Base-by-base conservation (phyloP, 1,140 invertebrate genomes). In the Trypoxylus dichotomus region DNA sequence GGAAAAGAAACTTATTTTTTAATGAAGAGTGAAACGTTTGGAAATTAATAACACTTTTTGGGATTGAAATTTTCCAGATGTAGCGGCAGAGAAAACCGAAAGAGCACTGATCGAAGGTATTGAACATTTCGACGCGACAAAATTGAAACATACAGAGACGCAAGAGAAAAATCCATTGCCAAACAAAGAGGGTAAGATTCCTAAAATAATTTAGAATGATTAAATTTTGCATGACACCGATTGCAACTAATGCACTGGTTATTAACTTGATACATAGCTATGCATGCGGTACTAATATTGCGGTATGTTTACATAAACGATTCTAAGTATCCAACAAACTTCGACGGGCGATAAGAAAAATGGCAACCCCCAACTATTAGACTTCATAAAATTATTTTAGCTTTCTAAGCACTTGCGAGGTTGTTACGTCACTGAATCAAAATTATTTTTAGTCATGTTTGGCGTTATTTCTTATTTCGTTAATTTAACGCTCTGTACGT, bases 131-230 rank as follows among this genome's bases (percentile, higher is more conserved):
- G 93, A 96, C 86, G 88, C 93, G 63, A 91, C 88, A 78, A 92
- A 93, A 85, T 88, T 98, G 86, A 98, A 97, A 88, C 96, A 96
- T 85, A 95, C 96, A 25, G 93, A 96, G 87, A 98, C 96, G 41
- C 90, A 95, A 83, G 96, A 97, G 86, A 98, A 98, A 87, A 96
- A 97, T 86, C 92, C 95, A 60, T 91, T 98, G 82, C 97, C 97
- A 63, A 95, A 96, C 85, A 96, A 97, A 92, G 94, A 96, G 90
- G 96, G 96, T 98, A 90, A 87, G 86, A 6, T 54, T 76, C 32
- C 32, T 7, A 58, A 32, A 10, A 63, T 63, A 1, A 3, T 58
- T 25, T 32, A 7, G 21, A 54, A 72, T 73, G 29, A 10, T 10
- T 75, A 42, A 6, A 75, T 54, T 54, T 25, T 47, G 74, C 74